These are phyloP conservation scores for Anabas testudineus DNA, from an alignment of 2,797 vertebrate genomes.

Conservation along the genomic window DNA sequence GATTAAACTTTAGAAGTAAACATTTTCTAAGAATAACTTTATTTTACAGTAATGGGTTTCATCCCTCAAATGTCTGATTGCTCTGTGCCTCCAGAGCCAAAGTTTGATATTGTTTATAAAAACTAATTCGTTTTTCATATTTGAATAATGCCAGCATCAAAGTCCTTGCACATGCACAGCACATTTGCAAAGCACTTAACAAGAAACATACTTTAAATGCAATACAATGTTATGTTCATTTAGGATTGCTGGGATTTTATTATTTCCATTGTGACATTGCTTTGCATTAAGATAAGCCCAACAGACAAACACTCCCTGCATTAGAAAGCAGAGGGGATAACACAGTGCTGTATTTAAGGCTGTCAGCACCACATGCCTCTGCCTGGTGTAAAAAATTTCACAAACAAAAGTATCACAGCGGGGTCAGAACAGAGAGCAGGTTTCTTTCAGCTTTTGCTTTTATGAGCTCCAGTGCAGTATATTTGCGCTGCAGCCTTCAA, in stretches of 20 bases:
- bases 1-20: conserved; percentile 72
- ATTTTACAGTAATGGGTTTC: conserved; percentile 73
- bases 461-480: conserved; percentile 71
- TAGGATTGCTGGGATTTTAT: conserved; percentile 55
- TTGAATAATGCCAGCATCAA: conserved; percentile 70
- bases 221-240: conserved; percentile 39
- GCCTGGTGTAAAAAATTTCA: conserved; percentile 42
- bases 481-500: conserved; percentile 76
- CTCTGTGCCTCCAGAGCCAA: conserved; percentile 60
- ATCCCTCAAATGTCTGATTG: conserved; percentile 75
- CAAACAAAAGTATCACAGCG: conserved; percentile 60
- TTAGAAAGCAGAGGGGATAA: conserved; percentile 34
- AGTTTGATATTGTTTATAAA: conserved; percentile 76
- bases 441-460: conserved; percentile 71
- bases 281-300: conserved; percentile 52
- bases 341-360: conserved; percentile 31
- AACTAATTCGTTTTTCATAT: conserved; percentile 63
- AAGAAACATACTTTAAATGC: conserved; percentile 67
- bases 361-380: conserved; percentile 47
- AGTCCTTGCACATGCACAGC: conserved; percentile 61
- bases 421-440: conserved; percentile 63
- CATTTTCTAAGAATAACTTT: conserved; percentile 81
- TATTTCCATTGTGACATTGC: conserved; percentile 54
- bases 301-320: conserved; percentile 61
- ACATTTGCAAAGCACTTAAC: conserved; percentile 62